Evolutionary conservation across 2,888 invertebrate species (phyloP).

Genomic region (Agrypnus murinus): DNA sequence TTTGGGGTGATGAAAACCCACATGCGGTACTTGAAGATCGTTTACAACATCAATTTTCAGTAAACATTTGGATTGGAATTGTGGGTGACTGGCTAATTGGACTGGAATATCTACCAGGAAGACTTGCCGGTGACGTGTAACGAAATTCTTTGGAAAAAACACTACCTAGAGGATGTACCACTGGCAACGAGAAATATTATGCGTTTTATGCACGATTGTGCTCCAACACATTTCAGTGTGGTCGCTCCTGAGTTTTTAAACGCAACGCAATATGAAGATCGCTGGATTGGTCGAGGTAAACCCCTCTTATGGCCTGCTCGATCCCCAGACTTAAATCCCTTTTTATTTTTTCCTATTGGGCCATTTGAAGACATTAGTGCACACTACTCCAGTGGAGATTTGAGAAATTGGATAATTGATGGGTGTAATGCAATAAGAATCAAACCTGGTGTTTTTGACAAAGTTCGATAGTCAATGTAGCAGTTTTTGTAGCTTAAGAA

Average conservation of each 20-base stretch:
- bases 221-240: conserved; percentile 57
- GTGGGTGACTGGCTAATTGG: too few species aligned
- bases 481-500: too few species aligned
- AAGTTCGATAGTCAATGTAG: too few species aligned
- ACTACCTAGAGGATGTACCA: conserved; percentile 53
- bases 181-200: conserved; percentile 57
- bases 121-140: conserved; percentile 44
- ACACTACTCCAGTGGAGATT: conserved; percentile 33
- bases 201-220: conserved; percentile 61
- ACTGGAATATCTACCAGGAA: conserved; percentile 40
- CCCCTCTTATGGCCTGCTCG: too few species aligned
- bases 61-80: too few species aligned
- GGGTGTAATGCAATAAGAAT: too few species aligned
- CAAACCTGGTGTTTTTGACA: too few species aligned
- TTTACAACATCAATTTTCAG: too few species aligned
- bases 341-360: conserved; percentile 52
- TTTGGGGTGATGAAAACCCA: too few species aligned
- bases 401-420: too few species aligned
- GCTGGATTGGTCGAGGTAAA: conserved; percentile 57
- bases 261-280: conserved; percentile 44
- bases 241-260: conserved; percentile 53
- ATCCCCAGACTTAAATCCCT: too few species aligned
- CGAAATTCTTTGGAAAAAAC: conserved; percentile 38
- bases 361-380: conserved; percentile 30
- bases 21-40: too few species aligned